Conservation (phyloP, 2,113 vertebrate species). For the Climacteris rufus region DNA sequence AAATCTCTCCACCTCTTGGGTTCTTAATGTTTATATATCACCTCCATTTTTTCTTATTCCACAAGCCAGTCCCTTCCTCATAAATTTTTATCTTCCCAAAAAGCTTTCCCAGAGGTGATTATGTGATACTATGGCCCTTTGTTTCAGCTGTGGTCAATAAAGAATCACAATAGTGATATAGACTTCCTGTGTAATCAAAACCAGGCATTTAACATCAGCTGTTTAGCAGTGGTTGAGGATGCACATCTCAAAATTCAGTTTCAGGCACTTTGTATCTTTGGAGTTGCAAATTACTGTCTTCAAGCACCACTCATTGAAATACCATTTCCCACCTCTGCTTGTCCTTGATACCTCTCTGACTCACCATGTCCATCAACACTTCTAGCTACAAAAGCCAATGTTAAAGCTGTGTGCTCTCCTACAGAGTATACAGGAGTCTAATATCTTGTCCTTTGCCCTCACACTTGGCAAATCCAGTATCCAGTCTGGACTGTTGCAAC, state of each 20-base stretch:
- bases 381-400: neutral
- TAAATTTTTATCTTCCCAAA: neutral
- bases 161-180: neutral
- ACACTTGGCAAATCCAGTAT: neutral
- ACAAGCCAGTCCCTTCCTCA: neutral
- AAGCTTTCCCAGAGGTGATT: neutral
- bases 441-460: accelerated
- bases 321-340: neutral
- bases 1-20: neutral
- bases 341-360: neutral
- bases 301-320: neutral
- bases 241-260: neutral
- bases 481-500: neutral
- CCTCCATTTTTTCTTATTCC: neutral
- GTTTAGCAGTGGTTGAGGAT: neutral
- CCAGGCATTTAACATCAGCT: neutral
- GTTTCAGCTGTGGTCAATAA: neutral
- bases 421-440: neutral
- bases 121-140: neutral
- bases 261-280: neutral
- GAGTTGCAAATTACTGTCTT: neutral
- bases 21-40: accelerated
- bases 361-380: neutral
- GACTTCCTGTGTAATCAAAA: neutral
- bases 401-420: neutral